Evolutionary conservation across 2,888 invertebrate genomes (phyloP), one percentile per base, ranked within the genome.

Genomic region (Andrena marginata): DNA sequence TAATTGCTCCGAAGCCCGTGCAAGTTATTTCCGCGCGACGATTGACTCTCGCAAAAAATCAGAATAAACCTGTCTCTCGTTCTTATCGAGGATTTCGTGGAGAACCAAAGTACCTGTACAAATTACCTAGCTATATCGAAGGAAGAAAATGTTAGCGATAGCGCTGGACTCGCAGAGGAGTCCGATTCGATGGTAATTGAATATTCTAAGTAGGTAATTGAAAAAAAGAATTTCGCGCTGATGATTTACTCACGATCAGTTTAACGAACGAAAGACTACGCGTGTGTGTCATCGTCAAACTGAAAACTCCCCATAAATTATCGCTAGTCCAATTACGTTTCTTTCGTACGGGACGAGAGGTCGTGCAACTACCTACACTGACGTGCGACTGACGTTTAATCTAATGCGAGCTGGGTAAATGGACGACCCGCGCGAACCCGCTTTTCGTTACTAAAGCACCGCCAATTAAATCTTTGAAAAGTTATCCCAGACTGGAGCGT

Each of bases 401-500:
- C 51, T 31, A 48, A 7, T 5, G 2, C 29, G 48, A 10, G 8
- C 59, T 29, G 26, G 26, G 54, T 54, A 20, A 60, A 48, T 13
- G n/a, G 49, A 29, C 29, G 42, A 35, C 16, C 10, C n/a, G 10
- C 63, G 23, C 3, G 49, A 20, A 8, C 59, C 23, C 23, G 26
- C 60, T 35, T 73, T 72, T 35, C 65, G 49, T 35, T 49, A 33
- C 20, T 20, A 42, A 68, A 77, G 13, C 49, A n/a, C 48, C 29
- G 63, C 26, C 82, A 75, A 80, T 75, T 80, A 76, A 71, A 51
- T 23, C 64, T 35, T 35, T 54, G 77, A 26, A 51, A 76, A 60
- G 31, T 68, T 51, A 42, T 29, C 23, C 7, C 16, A 35, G 42
- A 42, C 35, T 48, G 71, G 42, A 56, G 10, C 56, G 4, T 23